Evolutionary conservation across 1,140 invertebrate genomes (phyloP), one percentile per base, ranked within the genome.

Genomic region (Lethocerus indicus): DNA sequence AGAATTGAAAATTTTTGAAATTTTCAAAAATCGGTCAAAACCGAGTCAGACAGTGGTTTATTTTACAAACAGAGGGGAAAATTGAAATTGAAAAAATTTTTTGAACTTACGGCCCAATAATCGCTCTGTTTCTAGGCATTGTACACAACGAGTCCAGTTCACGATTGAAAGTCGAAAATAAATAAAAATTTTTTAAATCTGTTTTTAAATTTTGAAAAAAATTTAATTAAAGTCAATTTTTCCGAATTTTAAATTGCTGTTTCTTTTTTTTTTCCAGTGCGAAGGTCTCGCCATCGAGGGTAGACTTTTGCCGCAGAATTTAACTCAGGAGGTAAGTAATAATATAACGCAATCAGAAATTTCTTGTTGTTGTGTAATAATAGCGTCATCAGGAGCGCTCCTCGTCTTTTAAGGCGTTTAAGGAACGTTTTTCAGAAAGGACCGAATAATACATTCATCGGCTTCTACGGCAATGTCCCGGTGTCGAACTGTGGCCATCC

Each of bases 261-360:
- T 18, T 32, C n/a, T 71, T 75, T 56, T 58, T 59, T 58, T 54
- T 56, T 72, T 76, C 28, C 63, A 91, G 81, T 93, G 89, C 62
- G 81, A 91, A 72, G 91, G 90, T 2, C 65, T 96, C 26, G 78
- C 80, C 4, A 91, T 96, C 21, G 87, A 91, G 64, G 88, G 84
- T 2, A 81, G 85, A 64, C 68, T 91, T n/a, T 60, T 96, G 23
- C 82, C 81, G 44, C 86, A 90, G 59, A 86, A 81, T 67, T 70
- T 95, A 21, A 96, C 91, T 0, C 86, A 90, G 69, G 91, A 97
- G 64, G 73, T 75, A 61, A 9, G 36, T 45, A 36, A 46, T 1
- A 1, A 2, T 47, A 37, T n/a, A n/a, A n/a, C n/a, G n/a, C n/a
- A n/a, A n/a, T n/a, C n/a, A n/a, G n/a, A n/a, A n/a, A n/a, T n/a